A percentile compares a stretch with the other conserved stretches of the same genome.
Conservation (phyloP, 2,888 invertebrate species). For the Parasteatoda lunata region DNA sequence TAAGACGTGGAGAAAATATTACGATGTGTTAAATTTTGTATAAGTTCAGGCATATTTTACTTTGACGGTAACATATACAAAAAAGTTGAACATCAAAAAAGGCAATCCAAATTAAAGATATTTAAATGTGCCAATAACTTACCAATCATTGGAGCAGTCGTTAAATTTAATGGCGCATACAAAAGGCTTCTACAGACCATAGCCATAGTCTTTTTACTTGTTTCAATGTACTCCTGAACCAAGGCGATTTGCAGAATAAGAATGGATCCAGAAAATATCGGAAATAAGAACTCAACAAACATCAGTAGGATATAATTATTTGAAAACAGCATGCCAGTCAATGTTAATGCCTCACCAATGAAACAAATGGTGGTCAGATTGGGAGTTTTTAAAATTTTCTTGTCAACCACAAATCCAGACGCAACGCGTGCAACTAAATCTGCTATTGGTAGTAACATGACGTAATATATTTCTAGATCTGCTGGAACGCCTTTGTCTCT, state of each 20-base stretch:
- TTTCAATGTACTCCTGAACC: neutral
- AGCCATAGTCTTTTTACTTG: neutral
- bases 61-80: too few species aligned
- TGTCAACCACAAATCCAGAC: neutral
- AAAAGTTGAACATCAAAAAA: too few species aligned
- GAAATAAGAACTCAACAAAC: neutral
- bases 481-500: neutral
- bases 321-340: neutral
- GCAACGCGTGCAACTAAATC: neutral
- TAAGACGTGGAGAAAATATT: too few species aligned
- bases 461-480: neutral
- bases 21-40: too few species aligned
- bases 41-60: too few species aligned
- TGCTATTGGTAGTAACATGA: neutral
- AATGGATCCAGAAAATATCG: neutral
- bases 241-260: neutral
- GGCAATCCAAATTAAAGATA: too few species aligned
- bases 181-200: neutral
- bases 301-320: neutral
- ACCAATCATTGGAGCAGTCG: neutral
- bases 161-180: neutral
- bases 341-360: neutral
- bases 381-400: neutral
- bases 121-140: neutral
- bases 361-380: neutral